Evolutionary conservation across 2,113 vertebrate species (phyloP), one percentile per base, ranked within the genome.

Genomic region (Labrus mixtus): DNA sequence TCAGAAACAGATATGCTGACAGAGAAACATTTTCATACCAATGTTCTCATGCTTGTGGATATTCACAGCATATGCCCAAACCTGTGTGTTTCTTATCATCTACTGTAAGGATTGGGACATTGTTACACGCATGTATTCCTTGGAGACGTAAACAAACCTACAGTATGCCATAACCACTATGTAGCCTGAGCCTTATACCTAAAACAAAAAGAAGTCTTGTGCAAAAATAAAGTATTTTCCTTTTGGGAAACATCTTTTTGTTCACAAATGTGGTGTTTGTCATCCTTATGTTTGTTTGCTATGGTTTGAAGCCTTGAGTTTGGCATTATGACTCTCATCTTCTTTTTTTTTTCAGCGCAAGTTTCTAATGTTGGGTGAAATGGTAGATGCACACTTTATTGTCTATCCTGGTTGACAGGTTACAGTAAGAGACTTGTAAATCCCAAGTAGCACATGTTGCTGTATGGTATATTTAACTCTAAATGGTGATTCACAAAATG

Each of bases 1-100:
- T 74, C 45, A 72, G 23, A 43, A 71, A 45, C 45, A 13, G 45
- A 62, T 68, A 69, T 57, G 82, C 54, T 36, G 73, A 82, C 70
- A 69, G 25, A 41, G 61, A 76, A 65, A 39, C 36, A 36, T 68
- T 82, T 72, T 79, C 45, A 81, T 50, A 41, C 48, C 68, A 60
- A 73, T 54, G 79, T 20, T 58, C 60, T 54, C 48, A n/a, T 59
- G 1, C 54, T 73, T 74, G 59, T 46, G 37, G 16, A 56, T 16
- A 37, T 8, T 61, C 39, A 55, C 54, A 57, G 13, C 37, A 66
- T 41, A 63, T 41, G 46, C 78, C 72, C 60, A 46, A 37, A n/a
- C 11, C 16, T 8, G 15, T 19, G n/a, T 20, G 64, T 60, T 68
- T 76, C 17, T 39, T 43, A 8, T 45, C 45, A 17, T 17, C 29